Evolutionary conservation across 1,140 invertebrate genomes (phyloP).

Genomic region (Capitella teleta): DNA sequence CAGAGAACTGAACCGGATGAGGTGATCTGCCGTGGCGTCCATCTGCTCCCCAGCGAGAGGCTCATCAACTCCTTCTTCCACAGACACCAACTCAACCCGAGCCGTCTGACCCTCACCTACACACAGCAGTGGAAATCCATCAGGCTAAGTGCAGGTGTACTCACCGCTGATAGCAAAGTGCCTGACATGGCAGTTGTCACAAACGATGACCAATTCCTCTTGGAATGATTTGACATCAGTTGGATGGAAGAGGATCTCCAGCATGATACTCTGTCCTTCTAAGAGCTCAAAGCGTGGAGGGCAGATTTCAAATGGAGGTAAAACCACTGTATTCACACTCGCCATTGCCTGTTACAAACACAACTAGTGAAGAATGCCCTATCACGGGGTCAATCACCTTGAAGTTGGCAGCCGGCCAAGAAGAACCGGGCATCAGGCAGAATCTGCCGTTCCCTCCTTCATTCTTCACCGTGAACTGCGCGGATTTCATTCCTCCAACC

Average conservation of each 20-base stretch:
- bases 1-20: conserved; percentile 34
- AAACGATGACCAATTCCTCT: conserved; percentile 31
- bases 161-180: conserved; percentile 35
- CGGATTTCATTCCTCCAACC: conserved; percentile 30
- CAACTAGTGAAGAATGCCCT: neutral
- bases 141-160: neutral
- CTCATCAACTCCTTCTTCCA: conserved; percentile 25
- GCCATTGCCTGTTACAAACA: conserved; percentile 24
- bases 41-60: conserved; percentile 23
- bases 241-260: conserved; percentile 37
- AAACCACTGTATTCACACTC: conserved; percentile 18
- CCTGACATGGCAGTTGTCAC: conserved; percentile 41
- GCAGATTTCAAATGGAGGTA: conserved; percentile 35
- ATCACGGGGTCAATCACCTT: conserved; percentile 30
- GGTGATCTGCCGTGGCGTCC: conserved; percentile 29
- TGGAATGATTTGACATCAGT: conserved; percentile 19
- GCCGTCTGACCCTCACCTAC: conserved; percentile 31
- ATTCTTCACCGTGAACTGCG: conserved; percentile 34
- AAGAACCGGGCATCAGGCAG: conserved; percentile 29
- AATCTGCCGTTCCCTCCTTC: conserved; percentile 36
- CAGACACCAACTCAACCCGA: conserved; percentile 21
- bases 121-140: neutral
- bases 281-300: conserved; percentile 35
- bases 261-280: conserved; percentile 22
- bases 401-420: conserved; percentile 39